Conservation (phyloP, 2,888 invertebrate genomes). For the Lasioglossum leucozonium region DNA sequence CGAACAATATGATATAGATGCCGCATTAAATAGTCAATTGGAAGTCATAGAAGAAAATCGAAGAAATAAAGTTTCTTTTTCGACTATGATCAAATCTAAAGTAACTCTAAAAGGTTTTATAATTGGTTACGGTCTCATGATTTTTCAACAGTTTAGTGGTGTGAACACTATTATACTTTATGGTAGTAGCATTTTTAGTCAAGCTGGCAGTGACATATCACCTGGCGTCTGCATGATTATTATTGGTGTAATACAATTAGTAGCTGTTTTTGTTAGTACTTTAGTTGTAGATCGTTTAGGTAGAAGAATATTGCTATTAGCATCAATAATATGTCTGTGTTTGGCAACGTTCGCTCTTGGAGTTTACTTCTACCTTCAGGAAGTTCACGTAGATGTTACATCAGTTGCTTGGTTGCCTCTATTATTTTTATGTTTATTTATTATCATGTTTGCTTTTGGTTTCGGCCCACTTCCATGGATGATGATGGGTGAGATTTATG, state of each 20-base stretch:
- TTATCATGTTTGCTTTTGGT: conserved; percentile 92
- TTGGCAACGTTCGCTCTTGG: conserved; percentile 90
- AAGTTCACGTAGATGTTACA: conserved; percentile 80
- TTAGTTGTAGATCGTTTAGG: conserved; percentile 93
- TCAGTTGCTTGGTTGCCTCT: conserved; percentile 91
- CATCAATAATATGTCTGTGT: conserved; percentile 90
- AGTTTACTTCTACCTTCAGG: conserved; percentile 87
- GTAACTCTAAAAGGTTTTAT: conserved; percentile 89
- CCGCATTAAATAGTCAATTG: conserved; percentile 88
- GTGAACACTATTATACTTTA: conserved; percentile 94
- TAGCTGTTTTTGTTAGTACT: conserved; percentile 90
- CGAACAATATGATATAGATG: conserved; percentile 87
- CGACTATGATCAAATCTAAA: conserved; percentile 86
- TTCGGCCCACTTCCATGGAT: conserved; percentile 96
- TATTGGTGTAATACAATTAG: conserved; percentile 93
- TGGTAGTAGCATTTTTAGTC: conserved; percentile 89
- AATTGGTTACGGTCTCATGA: conserved; percentile 92
- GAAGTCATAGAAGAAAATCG: conserved; percentile 86
- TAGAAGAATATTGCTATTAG: conserved; percentile 90
- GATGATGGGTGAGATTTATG: conserved; percentile 93
- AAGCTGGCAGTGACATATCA: conserved; percentile 87
- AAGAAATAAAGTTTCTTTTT: conserved; percentile 86
- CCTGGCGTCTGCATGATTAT: conserved; percentile 90
- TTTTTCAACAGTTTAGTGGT: conserved; percentile 95
- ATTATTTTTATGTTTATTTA: conserved; percentile 90